Percentiles rank a stretch among this genome's conserved stretches.
Evolutionary conservation across 2,113 vertebrate genomes (phyloP).

Genomic region (Athene cunicularia): DNA sequence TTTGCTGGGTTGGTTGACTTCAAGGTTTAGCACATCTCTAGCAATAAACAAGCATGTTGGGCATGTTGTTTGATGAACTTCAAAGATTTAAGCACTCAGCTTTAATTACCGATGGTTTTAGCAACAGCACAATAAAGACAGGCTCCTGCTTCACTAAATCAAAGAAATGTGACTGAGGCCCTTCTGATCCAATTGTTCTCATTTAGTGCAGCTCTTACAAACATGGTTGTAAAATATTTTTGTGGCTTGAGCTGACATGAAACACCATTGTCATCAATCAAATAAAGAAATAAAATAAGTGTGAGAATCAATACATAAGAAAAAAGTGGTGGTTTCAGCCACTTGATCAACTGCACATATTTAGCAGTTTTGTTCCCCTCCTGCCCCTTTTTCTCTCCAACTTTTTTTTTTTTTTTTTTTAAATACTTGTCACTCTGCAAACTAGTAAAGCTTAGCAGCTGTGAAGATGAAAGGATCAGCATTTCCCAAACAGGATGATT

Average conservation of each 20-base stretch:
- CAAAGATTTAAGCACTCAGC: conserved; percentile 87
- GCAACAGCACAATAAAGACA: conserved; percentile 79
- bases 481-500: background rate
- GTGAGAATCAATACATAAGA: conserved; percentile 68
- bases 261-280: conserved; percentile 65
- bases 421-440: conserved; percentile 2
- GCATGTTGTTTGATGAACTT: conserved; percentile 85
- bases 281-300: conserved; percentile 44
- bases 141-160: conserved; percentile 69
- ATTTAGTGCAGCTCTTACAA: conserved; percentile 73
- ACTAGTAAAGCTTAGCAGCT: conserved; percentile 41
- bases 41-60: conserved; percentile 63
- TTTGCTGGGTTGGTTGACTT: conserved; percentile 17
- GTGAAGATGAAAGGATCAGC: conserved; percentile 42
- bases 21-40: conserved; percentile 40
- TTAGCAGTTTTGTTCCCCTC: conserved; percentile 1
- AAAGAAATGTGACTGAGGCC: conserved; percentile 77
- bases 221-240: conserved; percentile 70
- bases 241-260: conserved; percentile 67
- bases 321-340: conserved; percentile 10
- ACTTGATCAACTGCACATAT: conserved; percentile 50
- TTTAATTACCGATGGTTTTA: conserved; percentile 86
- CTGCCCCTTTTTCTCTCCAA: background rate
- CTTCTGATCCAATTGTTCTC: conserved; percentile 80
- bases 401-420: background rate